A percentile compares a stretch with the other conserved stretches of the same genome.
phyloP scores from a whole-genome alignment of 2,113 vertebrate species.

The Aspiorhynchus laticeps region DNA sequence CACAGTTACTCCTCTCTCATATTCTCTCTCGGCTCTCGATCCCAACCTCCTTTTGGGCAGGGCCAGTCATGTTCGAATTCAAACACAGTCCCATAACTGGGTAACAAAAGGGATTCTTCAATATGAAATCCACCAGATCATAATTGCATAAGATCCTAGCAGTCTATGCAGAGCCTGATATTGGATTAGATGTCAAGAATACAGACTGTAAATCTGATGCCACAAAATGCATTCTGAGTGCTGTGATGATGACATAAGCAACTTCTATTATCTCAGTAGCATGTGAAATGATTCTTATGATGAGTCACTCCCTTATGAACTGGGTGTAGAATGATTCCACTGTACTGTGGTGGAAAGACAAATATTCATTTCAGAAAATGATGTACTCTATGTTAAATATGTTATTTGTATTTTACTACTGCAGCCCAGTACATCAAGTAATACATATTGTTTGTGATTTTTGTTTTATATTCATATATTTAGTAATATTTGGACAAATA shows the following conservation, averaged over 20 bases:
- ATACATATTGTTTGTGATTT: neutral
- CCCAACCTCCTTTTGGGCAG: slow-evolving; percentile 34
- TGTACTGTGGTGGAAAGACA: neutral
- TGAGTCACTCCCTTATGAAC: slow-evolving; percentile 8
- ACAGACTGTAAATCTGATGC: neutral
- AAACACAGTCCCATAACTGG: neutral
- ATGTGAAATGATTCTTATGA: slow-evolving; percentile 1
- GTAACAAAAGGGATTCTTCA: neutral
- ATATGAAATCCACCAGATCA: neutral
- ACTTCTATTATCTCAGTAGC: neutral
- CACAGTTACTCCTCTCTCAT: slow-evolving; percentile 28
- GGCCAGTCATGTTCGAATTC: neutral
- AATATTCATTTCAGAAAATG: neutral
- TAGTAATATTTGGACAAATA: too few species aligned
- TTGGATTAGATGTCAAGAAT: neutral
- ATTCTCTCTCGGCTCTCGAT: slow-evolving; percentile 29
- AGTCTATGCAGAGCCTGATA: neutral
- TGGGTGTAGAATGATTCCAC: neutral
- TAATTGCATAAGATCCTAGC: neutral
- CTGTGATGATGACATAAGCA: neutral
- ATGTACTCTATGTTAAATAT: neutral
- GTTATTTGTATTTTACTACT: neutral
- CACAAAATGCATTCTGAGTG: neutral
- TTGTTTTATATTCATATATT: too few species aligned
- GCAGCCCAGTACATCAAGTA: neutral